Evolutionary conservation across 1,140 invertebrate species (phyloP).

Genomic region (Colletes gigas): DNA sequence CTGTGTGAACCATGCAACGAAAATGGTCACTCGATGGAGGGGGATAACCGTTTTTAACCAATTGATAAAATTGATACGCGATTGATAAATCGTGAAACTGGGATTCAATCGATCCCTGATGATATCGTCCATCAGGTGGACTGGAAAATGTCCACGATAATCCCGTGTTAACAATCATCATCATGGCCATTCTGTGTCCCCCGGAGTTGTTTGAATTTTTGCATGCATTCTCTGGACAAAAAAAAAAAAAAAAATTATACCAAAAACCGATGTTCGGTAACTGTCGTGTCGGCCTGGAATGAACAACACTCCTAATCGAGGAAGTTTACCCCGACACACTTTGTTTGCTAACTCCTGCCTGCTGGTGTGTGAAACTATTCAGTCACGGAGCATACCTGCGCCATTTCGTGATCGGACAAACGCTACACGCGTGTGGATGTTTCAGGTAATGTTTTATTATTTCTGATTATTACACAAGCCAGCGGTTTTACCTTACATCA

Average conservation of each 20-base stretch:
- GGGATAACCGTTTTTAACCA: not conserved
- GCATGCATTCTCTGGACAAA: slow-evolving; percentile 54
- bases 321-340: slow-evolving; percentile 49
- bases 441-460: slow-evolving; percentile 48
- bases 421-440: slow-evolving; percentile 12
- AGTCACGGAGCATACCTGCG: slow-evolving; percentile 38
- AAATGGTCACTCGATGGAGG: not conserved
- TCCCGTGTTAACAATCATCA: slow-evolving; percentile 6
- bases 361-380: slow-evolving; percentile 66
- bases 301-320: slow-evolving; percentile 50
- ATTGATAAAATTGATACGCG: not conserved
- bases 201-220: slow-evolving; percentile 59
- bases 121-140: not conserved
- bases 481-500: not conserved
- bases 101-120: not conserved
- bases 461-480: not conserved
- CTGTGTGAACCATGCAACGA: not conserved
- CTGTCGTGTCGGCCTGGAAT: slow-evolving; percentile 55
- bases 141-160: not conserved
- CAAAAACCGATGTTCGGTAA: slow-evolving; percentile 49
- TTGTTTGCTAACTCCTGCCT: slow-evolving; percentile 68
- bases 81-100: not conserved
- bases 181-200: slow-evolving; percentile 39
- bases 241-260: slow-evolving; percentile 1
- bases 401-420: not conserved